Conservation (phyloP, 2,797 vertebrate species). For the Coreius guichenoti region DNA sequence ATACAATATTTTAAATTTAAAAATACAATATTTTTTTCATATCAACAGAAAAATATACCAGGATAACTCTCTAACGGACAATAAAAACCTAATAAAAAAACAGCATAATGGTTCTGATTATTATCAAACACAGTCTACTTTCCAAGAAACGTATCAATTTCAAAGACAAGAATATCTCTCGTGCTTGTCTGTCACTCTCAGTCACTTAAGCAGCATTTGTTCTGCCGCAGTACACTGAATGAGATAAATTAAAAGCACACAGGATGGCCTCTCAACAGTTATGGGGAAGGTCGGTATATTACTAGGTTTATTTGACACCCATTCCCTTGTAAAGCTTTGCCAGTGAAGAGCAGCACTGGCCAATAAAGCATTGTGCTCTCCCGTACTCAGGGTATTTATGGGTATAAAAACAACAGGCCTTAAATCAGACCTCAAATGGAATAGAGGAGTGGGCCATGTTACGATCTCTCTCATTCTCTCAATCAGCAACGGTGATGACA, state of each 20-base stretch:
- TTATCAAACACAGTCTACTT: slow-evolving; percentile 24
- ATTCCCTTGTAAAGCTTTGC: slow-evolving; percentile 75
- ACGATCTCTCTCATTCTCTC: slow-evolving; percentile 28
- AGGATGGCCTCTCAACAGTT: slow-evolving; percentile 71
- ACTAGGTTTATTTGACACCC: slow-evolving; percentile 79
- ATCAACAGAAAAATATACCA: no score
- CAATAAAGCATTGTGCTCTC: slow-evolving; percentile 74
- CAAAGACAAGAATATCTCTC: slow-evolving; percentile 25
- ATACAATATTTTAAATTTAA: no score
- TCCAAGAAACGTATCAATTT: slow-evolving; percentile 32
- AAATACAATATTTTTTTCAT: no score
- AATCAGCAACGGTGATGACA: slow-evolving; percentile 33
- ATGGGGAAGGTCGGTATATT: slow-evolving; percentile 76
- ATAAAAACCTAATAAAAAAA: not conserved
- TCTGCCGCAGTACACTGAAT: slow-evolving; percentile 47
- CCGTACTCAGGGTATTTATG: slow-evolving; percentile 76
- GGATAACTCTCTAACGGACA: no score
- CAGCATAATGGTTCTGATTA: slow-evolving; percentile 2
- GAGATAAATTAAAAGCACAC: slow-evolving; percentile 73
- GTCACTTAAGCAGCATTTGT: slow-evolving; percentile 33
- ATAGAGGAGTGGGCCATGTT: slow-evolving; percentile 44
- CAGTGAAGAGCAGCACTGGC: slow-evolving; percentile 68
- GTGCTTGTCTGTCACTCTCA: slow-evolving; percentile 15
- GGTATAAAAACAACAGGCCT: slow-evolving; percentile 77
- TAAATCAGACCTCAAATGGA: slow-evolving; percentile 76